Percentiles rank a stretch among this genome's conserved stretches.
phyloP scores from a whole-genome alignment of 2,888 invertebrate species.

The Calliphora vomitoria region DNA sequence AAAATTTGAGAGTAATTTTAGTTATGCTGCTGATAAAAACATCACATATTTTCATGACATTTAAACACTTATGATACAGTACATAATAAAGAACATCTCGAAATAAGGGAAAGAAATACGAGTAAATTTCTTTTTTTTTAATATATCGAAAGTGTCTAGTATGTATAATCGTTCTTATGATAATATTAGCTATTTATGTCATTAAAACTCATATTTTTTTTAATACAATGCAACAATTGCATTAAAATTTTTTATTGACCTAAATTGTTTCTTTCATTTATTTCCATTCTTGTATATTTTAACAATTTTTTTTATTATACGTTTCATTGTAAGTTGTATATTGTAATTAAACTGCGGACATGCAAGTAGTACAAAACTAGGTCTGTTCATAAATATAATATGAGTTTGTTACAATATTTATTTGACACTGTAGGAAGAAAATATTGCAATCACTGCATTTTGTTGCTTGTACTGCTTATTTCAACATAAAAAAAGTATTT shows the following conservation, averaged over 20 bases:
- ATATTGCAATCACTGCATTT: constrained; percentile 58
- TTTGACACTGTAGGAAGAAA: constrained; percentile 33
- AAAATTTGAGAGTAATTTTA: no score
- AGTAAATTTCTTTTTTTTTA: no score
- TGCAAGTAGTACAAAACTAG: background rate
- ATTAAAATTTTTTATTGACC: constrained; percentile 7
- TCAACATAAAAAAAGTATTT: background rate
- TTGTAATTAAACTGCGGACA: no score
- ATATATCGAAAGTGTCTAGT: no score
- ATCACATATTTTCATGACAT: no score
- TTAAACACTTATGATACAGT: no score
- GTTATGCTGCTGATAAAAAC: no score
- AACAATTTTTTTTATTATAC: background rate
- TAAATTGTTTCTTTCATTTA: background rate
- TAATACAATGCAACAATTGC: background rate
- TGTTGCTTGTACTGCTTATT: background rate
- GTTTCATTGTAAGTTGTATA: background rate
- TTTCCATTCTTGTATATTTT: background rate
- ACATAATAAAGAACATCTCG: no score
- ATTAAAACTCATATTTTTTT: no score
- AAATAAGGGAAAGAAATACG: no score
- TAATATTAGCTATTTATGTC: background rate
- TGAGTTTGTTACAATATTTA: constrained; percentile 22
- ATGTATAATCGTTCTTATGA: no score
- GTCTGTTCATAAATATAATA: background rate